Evolutionary conservation across 2,113 vertebrate genomes (phyloP).

Genomic region (Psettodes erumei): DNA sequence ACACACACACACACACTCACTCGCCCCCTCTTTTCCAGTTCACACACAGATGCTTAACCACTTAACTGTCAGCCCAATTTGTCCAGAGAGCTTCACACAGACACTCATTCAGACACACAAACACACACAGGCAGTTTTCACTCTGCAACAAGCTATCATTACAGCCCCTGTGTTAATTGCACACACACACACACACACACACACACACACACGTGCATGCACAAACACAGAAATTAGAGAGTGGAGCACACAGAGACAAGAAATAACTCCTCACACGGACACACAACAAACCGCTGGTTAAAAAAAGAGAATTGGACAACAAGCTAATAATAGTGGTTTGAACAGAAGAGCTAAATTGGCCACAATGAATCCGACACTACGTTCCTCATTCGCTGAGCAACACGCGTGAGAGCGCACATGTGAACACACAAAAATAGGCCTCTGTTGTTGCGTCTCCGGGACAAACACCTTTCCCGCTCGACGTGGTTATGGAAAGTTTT

Average conservation of each 20-base stretch:
- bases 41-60: slow-evolving; percentile 66
- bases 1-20: slow-evolving; percentile 35
- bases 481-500: not conserved
- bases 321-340: slow-evolving; percentile 53
- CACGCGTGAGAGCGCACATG: not conserved
- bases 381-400: slow-evolving; percentile 12
- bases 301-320: slow-evolving; percentile 35
- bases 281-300: slow-evolving; percentile 37
- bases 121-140: slow-evolving; percentile 47
- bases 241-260: slow-evolving; percentile 15
- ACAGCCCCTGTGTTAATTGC: slow-evolving; percentile 23
- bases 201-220: not conserved
- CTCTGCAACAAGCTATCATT: slow-evolving; percentile 49
- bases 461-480: not conserved
- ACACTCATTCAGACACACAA: slow-evolving; percentile 12
- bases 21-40: slow-evolving; percentile 57
- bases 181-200: slow-evolving; percentile 27
- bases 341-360: slow-evolving; percentile 23
- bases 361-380: slow-evolving; percentile 13
- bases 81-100: slow-evolving; percentile 28
- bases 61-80: slow-evolving; percentile 63
- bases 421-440: slow-evolving; percentile 1
- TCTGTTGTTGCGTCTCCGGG: slow-evolving; percentile 5
- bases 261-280: slow-evolving; percentile 38
- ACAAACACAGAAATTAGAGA: slow-evolving; percentile 48